These are phyloP conservation scores for Turnix velox DNA, from an alignment of 2,113 vertebrate species.

Conservation along the genomic window DNA sequence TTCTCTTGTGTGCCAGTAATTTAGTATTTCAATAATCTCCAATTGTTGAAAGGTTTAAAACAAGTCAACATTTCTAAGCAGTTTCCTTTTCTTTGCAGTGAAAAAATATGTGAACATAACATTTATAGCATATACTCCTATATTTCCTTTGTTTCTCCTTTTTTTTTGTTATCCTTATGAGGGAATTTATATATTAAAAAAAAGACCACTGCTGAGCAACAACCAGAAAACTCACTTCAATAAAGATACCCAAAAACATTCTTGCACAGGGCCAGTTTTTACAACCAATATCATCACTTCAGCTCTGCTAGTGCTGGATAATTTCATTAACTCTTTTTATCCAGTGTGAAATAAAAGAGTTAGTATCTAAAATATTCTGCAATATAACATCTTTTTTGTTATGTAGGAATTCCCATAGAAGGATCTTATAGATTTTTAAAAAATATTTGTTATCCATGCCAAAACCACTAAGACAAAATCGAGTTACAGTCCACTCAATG, in stretches of 20 bases:
- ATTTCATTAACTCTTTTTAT: background rate
- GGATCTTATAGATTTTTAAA: background rate
- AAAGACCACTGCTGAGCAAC: background rate
- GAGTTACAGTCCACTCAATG: background rate
- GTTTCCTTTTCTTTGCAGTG: constrained; percentile 19
- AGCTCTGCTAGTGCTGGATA: background rate
- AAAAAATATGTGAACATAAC: constrained; percentile 17
- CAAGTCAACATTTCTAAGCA: constrained; percentile 47
- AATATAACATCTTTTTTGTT: background rate
- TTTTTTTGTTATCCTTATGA: background rate
- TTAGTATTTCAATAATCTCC: constrained; percentile 61
- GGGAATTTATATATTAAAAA: constrained; percentile 41
- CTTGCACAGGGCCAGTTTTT: background rate
- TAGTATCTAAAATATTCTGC: background rate
- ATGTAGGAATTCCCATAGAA: background rate
- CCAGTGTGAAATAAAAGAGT: background rate
- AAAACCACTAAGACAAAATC: background rate
- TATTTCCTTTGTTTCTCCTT: background rate
- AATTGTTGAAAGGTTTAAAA: constrained; percentile 57
- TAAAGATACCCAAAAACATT: background rate
- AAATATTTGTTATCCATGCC: background rate
- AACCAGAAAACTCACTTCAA: background rate
- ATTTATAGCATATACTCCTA: background rate
- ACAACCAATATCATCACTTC: background rate
- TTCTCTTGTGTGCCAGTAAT: constrained; percentile 49